These are phyloP conservation scores for Xiphophorus hellerii DNA, from an alignment of 2,113 vertebrate genomes.

Conservation along the genomic window DNA sequence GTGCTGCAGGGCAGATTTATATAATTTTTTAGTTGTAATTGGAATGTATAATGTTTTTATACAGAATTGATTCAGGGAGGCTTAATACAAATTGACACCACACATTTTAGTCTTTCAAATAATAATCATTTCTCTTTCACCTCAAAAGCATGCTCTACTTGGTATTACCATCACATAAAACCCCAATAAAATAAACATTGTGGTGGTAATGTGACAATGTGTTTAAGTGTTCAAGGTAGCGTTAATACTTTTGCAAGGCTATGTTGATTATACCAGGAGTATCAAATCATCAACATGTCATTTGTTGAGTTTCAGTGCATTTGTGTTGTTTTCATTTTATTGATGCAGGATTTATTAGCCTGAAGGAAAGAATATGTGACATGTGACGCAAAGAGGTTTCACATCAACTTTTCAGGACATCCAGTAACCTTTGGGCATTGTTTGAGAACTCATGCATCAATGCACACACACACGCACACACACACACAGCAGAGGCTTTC, in stretches of 20 bases:
- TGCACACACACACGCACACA: constrained; percentile 21
- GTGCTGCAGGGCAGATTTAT: too few species aligned
- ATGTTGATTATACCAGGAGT: too few species aligned
- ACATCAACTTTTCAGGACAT: constrained; percentile 58
- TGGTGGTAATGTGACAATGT: background rate
- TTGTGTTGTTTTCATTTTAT: constrained; percentile 13
- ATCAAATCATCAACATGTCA: too few species aligned
- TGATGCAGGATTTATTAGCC: constrained; percentile 40
- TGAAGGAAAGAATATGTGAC: constrained; percentile 58
- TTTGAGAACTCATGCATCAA: constrained; percentile 36
- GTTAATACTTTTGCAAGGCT: background rate
- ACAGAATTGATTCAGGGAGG: background rate
- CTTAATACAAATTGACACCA: background rate
- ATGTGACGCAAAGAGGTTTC: constrained; percentile 59
- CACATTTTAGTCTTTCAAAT: background rate
- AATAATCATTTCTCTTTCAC: background rate
- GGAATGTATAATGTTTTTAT: background rate
- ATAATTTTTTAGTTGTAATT: too few species aligned
- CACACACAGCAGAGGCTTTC: constrained; percentile 23
- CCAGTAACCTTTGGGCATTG: constrained; percentile 29
- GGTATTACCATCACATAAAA: background rate
- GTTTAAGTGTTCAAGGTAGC: background rate
- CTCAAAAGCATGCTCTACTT: background rate
- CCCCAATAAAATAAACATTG: background rate
- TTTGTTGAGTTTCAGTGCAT: background rate